Percentiles rank a stretch among this genome's conserved stretches.
These are phyloP conservation scores for Pseudococcus longispinus DNA, from an alignment of 2,888 invertebrate species.

Conservation along the genomic window DNA sequence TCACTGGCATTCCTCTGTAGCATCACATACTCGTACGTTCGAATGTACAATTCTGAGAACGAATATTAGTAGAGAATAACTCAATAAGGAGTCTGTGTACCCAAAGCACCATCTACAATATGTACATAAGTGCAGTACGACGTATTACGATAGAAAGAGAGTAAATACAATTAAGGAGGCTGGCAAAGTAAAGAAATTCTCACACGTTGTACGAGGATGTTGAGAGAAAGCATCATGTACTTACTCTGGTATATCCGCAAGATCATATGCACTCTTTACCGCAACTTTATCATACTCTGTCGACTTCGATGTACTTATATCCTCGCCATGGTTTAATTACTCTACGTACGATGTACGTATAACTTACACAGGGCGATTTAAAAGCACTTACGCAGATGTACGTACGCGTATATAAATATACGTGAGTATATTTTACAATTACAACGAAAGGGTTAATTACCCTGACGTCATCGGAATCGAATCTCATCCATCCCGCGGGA, in stretches of 20 bases:
- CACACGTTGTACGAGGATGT: background rate
- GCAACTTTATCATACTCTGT: background rate
- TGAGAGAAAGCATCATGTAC: background rate
- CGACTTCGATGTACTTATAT: background rate
- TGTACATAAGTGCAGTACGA: too few relatives aligned
- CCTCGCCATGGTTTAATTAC: background rate
- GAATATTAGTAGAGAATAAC: too few relatives aligned
- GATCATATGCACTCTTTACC: conserved; percentile 4
- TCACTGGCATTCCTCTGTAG: background rate
- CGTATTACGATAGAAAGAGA: background rate
- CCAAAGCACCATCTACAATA: too few relatives aligned
- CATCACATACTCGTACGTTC: background rate
- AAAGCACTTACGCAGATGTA: conserved; percentile 27
- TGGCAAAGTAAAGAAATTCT: background rate
- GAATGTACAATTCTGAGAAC: background rate
- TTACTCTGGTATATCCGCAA: background rate
- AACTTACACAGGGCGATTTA: conserved; percentile 18
- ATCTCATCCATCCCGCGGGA: conserved; percentile 30
- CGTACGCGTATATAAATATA: background rate
- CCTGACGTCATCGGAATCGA: conserved; percentile 50
- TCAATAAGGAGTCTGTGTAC: too few relatives aligned
- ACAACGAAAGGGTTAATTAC: conserved; percentile 53
- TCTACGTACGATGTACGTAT: background rate
- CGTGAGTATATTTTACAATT: background rate
- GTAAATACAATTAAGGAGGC: background rate